Conservation (phyloP, 1,140 invertebrate species). For the Drosophila tsacasi region DNA sequence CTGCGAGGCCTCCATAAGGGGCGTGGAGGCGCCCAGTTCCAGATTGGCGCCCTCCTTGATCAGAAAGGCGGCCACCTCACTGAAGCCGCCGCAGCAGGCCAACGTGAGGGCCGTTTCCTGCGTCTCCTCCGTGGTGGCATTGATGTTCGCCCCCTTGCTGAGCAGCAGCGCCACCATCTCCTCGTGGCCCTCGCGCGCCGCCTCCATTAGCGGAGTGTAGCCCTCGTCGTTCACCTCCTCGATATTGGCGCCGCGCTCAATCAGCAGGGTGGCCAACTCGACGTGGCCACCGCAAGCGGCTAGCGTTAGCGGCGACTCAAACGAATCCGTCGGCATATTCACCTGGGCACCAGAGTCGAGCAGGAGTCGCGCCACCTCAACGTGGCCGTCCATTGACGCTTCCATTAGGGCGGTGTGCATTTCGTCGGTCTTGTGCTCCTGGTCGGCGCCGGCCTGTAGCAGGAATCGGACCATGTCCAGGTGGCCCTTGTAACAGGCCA, state of each 20-base stretch:
- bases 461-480: slow-evolving; percentile 98
- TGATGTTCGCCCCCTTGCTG: slow-evolving; percentile 97
- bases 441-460: slow-evolving; percentile 96
- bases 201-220: slow-evolving; percentile 99
- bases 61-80: slow-evolving; percentile 98
- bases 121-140: slow-evolving; percentile 99
- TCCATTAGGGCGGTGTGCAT: slow-evolving; percentile 99
- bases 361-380: slow-evolving; percentile 96
- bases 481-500: slow-evolving; percentile 99
- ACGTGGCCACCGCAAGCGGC: slow-evolving; percentile 99
- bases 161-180: slow-evolving; percentile 98
- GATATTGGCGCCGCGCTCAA: slow-evolving; percentile 98
- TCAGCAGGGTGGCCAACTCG: slow-evolving; percentile 96
- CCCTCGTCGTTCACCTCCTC: slow-evolving; percentile 99
- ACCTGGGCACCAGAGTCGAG: slow-evolving; percentile 99
- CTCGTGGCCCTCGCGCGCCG: slow-evolving; percentile 98
- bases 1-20: slow-evolving; percentile 99
- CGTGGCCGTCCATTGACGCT: slow-evolving; percentile 99
- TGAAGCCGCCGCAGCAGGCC: slow-evolving; percentile 98
- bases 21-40: slow-evolving; percentile 97
- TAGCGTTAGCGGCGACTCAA: slow-evolving; percentile 98
- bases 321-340: slow-evolving; percentile 99
- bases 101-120: slow-evolving; percentile 98
- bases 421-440: slow-evolving; percentile 99
- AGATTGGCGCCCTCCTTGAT: slow-evolving; percentile 98